A percentile compares a stretch with the other conserved stretches of the same genome.
phyloP scores from a whole-genome alignment of 2,797 vertebrate species.

The Nannoperca obscura region DNA sequence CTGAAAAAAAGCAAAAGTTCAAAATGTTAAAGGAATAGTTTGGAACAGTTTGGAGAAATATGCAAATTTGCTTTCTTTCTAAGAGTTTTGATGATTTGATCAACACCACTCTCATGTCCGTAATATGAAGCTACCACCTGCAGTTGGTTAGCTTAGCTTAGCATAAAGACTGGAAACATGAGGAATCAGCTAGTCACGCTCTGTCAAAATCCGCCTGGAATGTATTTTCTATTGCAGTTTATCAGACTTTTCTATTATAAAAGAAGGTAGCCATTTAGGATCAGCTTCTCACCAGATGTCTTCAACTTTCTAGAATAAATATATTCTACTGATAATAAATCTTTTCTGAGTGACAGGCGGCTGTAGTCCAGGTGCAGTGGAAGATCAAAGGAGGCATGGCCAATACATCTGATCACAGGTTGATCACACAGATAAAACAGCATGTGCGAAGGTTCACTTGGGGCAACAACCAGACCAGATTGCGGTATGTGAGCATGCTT shows the following conservation, averaged over 20 bases:
- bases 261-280: neutral
- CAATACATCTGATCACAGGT: conserved; percentile 40
- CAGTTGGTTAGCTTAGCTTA: neutral
- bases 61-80: neutral
- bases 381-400: conserved; percentile 46
- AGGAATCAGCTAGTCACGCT: neutral
- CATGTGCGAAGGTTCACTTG: conserved; percentile 39
- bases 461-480: conserved; percentile 41
- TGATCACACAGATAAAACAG: conserved; percentile 43
- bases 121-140: neutral
- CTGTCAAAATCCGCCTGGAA: neutral
- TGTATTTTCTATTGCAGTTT: neutral
- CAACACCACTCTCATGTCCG: neutral
- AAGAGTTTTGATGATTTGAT: neutral
- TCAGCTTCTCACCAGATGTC: conserved; percentile 29
- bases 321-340: conserved; percentile 15
- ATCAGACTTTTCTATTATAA: neutral
- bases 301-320: neutral
- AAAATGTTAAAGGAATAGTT: neutral
- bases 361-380: conserved; percentile 15
- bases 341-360: neutral
- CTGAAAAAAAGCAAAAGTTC: conserved; percentile 75
- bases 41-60: neutral
- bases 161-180: neutral
- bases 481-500: conserved; percentile 44